Evolutionary conservation across 1,140 invertebrate species (phyloP).

Genomic region (Lycorma delicatula): DNA sequence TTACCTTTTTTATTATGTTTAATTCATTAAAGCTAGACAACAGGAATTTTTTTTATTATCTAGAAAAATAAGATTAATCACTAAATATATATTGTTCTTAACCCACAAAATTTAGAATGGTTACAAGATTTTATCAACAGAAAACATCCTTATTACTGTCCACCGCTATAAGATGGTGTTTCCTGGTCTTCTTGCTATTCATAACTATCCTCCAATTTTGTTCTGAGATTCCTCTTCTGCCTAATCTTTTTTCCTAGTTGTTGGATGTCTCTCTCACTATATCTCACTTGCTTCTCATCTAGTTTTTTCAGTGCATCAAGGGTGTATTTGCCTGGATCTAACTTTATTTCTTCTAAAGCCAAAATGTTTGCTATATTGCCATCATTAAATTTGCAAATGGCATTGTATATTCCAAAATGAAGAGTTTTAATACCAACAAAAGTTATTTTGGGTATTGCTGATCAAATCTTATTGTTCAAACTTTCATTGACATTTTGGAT

Average conservation of each 20-base stretch:
- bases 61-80: too few species aligned
- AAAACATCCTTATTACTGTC: too few species aligned
- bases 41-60: too few species aligned
- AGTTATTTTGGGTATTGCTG: neutral
- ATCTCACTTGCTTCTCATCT: neutral
- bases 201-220: too few species aligned
- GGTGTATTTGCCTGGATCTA: neutral
- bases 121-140: too few species aligned
- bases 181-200: too few species aligned
- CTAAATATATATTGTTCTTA: too few species aligned
- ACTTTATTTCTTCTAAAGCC: neutral
- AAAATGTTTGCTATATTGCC: neutral
- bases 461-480: neutral
- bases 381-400: conserved; percentile 1
- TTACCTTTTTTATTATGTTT: too few species aligned
- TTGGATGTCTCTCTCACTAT: conserved; percentile 4
- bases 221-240: too few species aligned
- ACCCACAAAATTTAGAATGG: too few species aligned
- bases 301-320: neutral
- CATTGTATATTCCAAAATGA: neutral
- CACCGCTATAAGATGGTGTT: too few species aligned
- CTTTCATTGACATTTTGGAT: conserved; percentile 7
- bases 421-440: conserved; percentile 2
- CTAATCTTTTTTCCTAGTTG: conserved; percentile 11
- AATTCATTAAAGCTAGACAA: too few species aligned